Percentiles rank a stretch among this genome's conserved stretches.
Evolutionary conservation across 2,113 vertebrate species (phyloP).

Genomic region (Heteronetta atricapilla): DNA sequence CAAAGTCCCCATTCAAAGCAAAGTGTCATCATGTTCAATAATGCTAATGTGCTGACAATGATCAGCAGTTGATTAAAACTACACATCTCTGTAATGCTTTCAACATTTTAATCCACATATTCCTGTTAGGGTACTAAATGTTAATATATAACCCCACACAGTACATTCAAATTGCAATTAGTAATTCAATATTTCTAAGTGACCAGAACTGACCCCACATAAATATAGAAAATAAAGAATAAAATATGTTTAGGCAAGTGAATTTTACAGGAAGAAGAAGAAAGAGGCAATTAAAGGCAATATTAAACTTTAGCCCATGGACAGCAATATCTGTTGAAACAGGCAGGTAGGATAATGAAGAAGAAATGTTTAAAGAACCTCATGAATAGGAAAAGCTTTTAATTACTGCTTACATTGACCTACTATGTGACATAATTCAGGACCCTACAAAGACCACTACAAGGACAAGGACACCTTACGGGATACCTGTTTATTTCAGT

Average conservation of each 20-base stretch:
- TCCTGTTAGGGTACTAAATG: conserved; percentile 4
- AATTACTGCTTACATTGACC: not conserved
- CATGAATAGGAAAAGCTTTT: not conserved
- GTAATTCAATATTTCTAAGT: not conserved
- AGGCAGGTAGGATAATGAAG: not conserved
- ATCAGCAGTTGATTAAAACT: not conserved
- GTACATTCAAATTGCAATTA: not conserved
- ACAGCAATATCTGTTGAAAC: not conserved
- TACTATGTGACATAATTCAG: not conserved
- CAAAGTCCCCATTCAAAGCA: not conserved
- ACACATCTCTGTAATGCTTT: not conserved
- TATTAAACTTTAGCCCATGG: not conserved
- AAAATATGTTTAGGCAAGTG: not conserved
- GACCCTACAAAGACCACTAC: not conserved
- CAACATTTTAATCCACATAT: conserved; percentile 31
- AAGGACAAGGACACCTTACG: rapidly evolving
- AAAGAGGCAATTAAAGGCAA: not conserved
- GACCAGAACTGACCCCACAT: not conserved
- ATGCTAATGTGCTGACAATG: not conserved
- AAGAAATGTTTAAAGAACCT: not conserved
- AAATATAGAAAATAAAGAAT: conserved; percentile 6
- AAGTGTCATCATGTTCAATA: not conserved
- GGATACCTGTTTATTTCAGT: not conserved
- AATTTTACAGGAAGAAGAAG: not conserved
- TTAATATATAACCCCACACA: not conserved